Evolutionary conservation across 2,888 invertebrate genomes (phyloP), one percentile per base, ranked within the genome.

Genomic region (Pandemis corylana): DNA sequence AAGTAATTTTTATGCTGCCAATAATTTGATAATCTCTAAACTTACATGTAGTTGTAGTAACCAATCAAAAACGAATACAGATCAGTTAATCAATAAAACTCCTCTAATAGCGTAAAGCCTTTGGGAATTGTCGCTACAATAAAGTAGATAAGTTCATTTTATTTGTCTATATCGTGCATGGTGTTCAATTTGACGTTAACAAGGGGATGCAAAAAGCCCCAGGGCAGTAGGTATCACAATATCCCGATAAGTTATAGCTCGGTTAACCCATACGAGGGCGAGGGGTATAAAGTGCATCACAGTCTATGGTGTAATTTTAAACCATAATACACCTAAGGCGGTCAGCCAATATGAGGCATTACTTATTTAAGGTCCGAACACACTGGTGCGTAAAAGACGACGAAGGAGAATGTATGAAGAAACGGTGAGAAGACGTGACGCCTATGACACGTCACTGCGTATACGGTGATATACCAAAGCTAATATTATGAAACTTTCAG

Each of bases 121-220:
- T 41, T 42, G 63, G 51, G 61, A 61, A 69, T 15, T 13, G 7
- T 7, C 41, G 9, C 28, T 42, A 28, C 61, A 70, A 66, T 74
- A 74, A 70, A 70, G 64, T 70, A n/a, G n/a, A n/a, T n/a, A 61
- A 61, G 70, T 66, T 66, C 69, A 65, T 42, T 64, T 70, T 66
- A 42, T 59, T 74, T 74, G 62, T 74, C 74, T 53, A 66, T 62
- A 70, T 74, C 69, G 61, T 70, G 69, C 12, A 13, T 70, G 74
- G 74, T 70, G 66, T 70, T 66, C 74, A 42, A 51, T 70, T 74
- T 70, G 69, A 69, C 69, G 65, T 70, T 74, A 74, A 74, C 69
- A 74, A 74, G 74, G 74, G 74, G 65, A 70, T 65, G 66, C 68
- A 74, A 70, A 74, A 74, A 70, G 69, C 74, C 74, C 65, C 59